A percentile compares a stretch with the other conserved stretches of the same genome.
phyloP scores from a whole-genome alignment of 2,113 vertebrate species.

The Protomyctophum bolini region DNA sequence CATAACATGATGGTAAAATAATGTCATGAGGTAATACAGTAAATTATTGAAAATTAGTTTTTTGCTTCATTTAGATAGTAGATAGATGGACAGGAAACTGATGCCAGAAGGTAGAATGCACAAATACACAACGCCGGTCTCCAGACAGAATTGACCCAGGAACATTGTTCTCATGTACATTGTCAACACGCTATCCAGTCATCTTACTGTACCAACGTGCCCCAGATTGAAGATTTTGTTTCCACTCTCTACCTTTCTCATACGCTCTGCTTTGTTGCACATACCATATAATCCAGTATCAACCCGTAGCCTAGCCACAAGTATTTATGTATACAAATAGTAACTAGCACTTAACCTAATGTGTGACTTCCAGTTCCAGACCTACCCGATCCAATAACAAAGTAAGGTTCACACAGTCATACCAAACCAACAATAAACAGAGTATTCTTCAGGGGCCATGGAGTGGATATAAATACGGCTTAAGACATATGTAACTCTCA shows the following conservation, averaged over 20 bases:
- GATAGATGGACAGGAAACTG: too few species aligned
- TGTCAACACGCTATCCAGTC: background rate
- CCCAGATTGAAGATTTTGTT: background rate
- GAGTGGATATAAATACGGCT: slow-evolving; percentile 43
- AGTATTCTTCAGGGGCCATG: slow-evolving; percentile 5
- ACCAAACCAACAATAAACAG: slow-evolving; percentile 47
- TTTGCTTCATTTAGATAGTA: too few species aligned
- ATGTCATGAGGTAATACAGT: too few species aligned
- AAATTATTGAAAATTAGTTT: too few species aligned
- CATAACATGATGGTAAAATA: too few species aligned
- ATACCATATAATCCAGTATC: slow-evolving; percentile 21
- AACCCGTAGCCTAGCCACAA: slow-evolving; percentile 10
- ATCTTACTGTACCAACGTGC: background rate
- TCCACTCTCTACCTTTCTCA: slow-evolving; percentile 4
- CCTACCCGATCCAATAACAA: slow-evolving; percentile 29
- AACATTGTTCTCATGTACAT: background rate
- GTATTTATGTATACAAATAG: slow-evolving; percentile 49
- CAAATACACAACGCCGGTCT: too few species aligned
- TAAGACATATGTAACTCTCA: slow-evolving; percentile 45
- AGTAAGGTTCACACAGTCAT: slow-evolving; percentile 13
- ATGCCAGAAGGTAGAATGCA: too few species aligned
- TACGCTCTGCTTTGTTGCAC: slow-evolving; percentile 27
- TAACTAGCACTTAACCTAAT: slow-evolving; percentile 45
- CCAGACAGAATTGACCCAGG: background rate
- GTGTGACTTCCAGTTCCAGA: slow-evolving; percentile 40